Evolutionary conservation across 2,888 invertebrate species (phyloP), one percentile per base, ranked within the genome.

Genomic region (Eledona agricola): DNA sequence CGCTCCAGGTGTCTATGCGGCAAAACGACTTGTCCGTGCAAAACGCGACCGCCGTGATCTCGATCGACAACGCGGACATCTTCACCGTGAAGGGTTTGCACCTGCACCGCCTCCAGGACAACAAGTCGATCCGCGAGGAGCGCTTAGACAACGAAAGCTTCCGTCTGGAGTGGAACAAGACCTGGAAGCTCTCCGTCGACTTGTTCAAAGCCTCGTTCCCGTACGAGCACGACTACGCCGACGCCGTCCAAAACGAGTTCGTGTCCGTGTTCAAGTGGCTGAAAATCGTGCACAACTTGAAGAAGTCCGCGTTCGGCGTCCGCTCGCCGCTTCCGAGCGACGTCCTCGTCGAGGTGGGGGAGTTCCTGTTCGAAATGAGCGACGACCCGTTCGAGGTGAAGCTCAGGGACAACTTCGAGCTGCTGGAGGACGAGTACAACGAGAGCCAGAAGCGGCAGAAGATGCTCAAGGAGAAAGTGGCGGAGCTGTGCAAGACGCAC

Each of bases 361-460:
- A 91, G 68, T 88, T 95, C 68, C 74, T 90, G 1, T 85, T 99
- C 63, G 96, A 97, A 79, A 87, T 99, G 78, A 90, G 90, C 60
- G 99, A 99, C 72, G 98, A 99, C 82, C 97, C 97, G 0, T 98
- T 99, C 72, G 99, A 99, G 78, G 95, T 97, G 1, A 93, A 93
- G 69, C 79, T 99, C 3, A 84, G 96, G 0, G 96, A 97, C 66
- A 98, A 97, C 74, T 97, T 94, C 73, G 96, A 96, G 71, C 79
- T 98, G 0, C 75, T 96, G 31, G 93, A 94, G 68, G 98, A 99
- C 69, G 98, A 99, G 74, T 94, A 93, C 68, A 88, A 90, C 64
- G 98, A 99, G 73, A 92, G 93, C 69, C 82, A 93, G 66, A 95
- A 95, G 71, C 81, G 98, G 10, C 84, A 90, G 55, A 87, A 90